Evolutionary conservation across 2,113 vertebrate species (phyloP).

Genomic region (Thomomys bottae): DNA sequence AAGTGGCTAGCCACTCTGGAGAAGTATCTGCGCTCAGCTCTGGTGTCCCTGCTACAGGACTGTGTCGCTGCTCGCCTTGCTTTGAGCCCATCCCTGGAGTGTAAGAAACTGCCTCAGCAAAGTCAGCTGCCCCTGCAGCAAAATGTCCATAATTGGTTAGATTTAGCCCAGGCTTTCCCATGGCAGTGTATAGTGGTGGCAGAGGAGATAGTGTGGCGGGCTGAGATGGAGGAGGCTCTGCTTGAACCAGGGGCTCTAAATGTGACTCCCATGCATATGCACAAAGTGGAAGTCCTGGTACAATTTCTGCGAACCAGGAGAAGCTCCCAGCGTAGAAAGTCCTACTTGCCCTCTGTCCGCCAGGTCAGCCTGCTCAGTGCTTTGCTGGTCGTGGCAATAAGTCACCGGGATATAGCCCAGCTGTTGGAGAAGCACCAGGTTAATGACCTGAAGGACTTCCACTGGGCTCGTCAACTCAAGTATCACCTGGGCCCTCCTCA

Average conservation of each 20-base stretch:
- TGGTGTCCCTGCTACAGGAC: conserved; percentile 80
- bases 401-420: conserved; percentile 84
- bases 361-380: conserved; percentile 69
- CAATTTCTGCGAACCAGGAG: conserved; percentile 55
- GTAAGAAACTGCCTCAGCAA: conserved; percentile 36
- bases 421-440: conserved; percentile 78
- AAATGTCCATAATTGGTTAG: conserved; percentile 63
- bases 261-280: conserved; percentile 49
- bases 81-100: conserved; percentile 24
- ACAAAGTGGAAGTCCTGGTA: conserved; percentile 76
- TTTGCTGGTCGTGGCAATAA: conserved; percentile 75
- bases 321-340: neutral
- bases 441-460: conserved; percentile 85
- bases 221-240: conserved; percentile 77
- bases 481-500: conserved; percentile 82
- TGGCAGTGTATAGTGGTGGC: conserved; percentile 90
- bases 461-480: conserved; percentile 90
- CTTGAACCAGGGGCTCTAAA: neutral
- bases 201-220: conserved; percentile 87
- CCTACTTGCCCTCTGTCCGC: neutral
- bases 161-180: conserved; percentile 83
- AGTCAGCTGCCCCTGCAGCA: neutral
- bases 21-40: conserved; percentile 78
- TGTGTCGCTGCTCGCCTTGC: conserved; percentile 78
- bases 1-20: conserved; percentile 88